phyloP scores from a whole-genome alignment of 2,888 invertebrate genomes.

The Meandrusa payeni region DNA sequence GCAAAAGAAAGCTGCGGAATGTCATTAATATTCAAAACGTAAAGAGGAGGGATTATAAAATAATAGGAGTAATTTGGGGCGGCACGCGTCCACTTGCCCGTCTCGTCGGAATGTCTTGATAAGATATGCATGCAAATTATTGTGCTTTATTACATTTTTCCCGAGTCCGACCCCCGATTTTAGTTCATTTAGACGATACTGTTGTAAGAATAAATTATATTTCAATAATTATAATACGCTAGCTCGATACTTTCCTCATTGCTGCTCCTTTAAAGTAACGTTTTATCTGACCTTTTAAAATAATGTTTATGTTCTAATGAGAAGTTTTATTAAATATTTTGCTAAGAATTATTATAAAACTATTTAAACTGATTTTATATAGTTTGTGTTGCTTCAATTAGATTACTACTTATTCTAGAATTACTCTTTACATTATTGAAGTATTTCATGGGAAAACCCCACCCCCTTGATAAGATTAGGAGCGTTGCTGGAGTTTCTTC shows the following conservation, averaged over 20 bases:
- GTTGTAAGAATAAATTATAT: not conserved
- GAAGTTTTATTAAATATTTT: too few species aligned
- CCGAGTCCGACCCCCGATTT: slow-evolving; percentile 32
- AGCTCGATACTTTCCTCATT: not conserved
- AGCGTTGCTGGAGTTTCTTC: too few species aligned
- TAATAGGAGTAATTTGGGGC: slow-evolving; percentile 78
- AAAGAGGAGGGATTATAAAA: slow-evolving; percentile 79
- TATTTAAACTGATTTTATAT: too few species aligned
- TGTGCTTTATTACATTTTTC: slow-evolving; percentile 74
- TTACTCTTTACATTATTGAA: too few species aligned
- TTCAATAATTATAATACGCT: too few species aligned
- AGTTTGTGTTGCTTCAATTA: too few species aligned
- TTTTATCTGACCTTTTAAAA: too few species aligned
- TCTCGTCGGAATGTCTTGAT: slow-evolving; percentile 62
- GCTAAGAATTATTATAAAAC: too few species aligned
- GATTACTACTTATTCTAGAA: too few species aligned
- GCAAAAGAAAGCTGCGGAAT: slow-evolving; percentile 68
- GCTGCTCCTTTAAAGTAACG: slow-evolving; percentile 3
- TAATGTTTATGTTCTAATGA: too few species aligned
- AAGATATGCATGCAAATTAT: slow-evolving; percentile 78
- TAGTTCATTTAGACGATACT: slow-evolving; percentile 18
- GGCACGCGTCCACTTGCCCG: slow-evolving; percentile 54
- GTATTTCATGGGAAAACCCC: too few species aligned
- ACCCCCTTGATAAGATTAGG: too few species aligned
- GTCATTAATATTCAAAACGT: slow-evolving; percentile 79